Conservation (phyloP, 2,888 invertebrate species). For the Cantharis lateralis region DNA sequence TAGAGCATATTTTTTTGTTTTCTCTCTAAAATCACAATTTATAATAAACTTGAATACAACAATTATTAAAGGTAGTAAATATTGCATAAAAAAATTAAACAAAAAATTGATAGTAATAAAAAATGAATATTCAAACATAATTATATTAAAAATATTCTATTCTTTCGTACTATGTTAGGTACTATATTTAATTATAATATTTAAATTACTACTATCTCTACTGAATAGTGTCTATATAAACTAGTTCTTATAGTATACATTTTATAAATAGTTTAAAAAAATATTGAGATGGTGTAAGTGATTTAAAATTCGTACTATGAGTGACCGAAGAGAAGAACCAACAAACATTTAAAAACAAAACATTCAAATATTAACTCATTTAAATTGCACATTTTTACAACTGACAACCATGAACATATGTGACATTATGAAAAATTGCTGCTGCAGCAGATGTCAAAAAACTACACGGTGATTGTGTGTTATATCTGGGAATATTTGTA, state of each 20-base stretch:
- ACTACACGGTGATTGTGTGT: conserved; percentile 59
- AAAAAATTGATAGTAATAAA: background rate
- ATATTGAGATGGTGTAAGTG: background rate
- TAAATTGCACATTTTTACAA: conserved; percentile 55
- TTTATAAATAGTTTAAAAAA: background rate
- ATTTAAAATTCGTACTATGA: background rate
- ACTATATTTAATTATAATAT: background rate
- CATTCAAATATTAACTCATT: background rate
- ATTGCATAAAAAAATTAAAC: background rate
- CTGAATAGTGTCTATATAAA: background rate
- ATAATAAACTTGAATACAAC: background rate
- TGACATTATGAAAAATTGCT: conserved; percentile 74
- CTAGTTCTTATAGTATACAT: background rate
- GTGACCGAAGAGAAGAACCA: background rate
- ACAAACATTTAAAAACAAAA: background rate
- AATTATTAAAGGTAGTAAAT: background rate
- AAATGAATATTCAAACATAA: background rate
- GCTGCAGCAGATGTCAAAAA: conserved; percentile 73
- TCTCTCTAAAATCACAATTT: background rate
- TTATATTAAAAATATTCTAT: background rate
- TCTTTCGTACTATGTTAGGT: background rate
- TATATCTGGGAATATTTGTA: conserved; percentile 44
- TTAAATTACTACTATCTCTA: background rate
- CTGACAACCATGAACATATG: conserved; percentile 74
- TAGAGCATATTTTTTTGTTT: background rate